These are phyloP conservation scores for Bradysia coprophila DNA, from an alignment of 1,140 invertebrate genomes.

Conservation along the genomic window DNA sequence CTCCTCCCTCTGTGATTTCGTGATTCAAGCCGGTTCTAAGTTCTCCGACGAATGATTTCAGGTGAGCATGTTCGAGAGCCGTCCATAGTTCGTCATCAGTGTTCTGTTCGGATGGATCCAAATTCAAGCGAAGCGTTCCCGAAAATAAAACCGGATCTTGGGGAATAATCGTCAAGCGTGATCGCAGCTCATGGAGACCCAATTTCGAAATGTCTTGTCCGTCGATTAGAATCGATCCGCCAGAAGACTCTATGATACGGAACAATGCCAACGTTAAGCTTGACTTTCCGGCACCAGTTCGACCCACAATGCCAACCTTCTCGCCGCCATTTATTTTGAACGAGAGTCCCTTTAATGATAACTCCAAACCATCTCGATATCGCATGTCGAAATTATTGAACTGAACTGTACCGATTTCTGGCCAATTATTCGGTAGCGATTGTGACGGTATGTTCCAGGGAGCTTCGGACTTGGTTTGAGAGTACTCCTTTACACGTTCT, in stretches of 20 bases:
- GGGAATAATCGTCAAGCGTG: conserved; percentile 49
- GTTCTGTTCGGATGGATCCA: conserved; percentile 67
- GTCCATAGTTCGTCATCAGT: conserved; percentile 65
- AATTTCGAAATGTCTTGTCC: conserved; percentile 68
- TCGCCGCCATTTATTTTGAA: conserved; percentile 42
- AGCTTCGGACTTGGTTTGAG: conserved; percentile 62
- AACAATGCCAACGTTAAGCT: neutral
- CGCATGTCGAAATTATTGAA: conserved; percentile 34
- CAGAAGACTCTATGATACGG: conserved; percentile 62
- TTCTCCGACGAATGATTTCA: conserved; percentile 57
- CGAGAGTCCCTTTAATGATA: conserved; percentile 38
- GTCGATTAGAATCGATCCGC: conserved; percentile 81
- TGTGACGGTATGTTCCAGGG: conserved; percentile 43
- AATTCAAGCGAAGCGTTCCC: conserved; percentile 45
- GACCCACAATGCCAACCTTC: conserved; percentile 53
- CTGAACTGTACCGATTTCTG: conserved; percentile 35
- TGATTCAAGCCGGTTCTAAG: conserved; percentile 53
- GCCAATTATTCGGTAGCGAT: conserved; percentile 30
- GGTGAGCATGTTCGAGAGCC: conserved; percentile 53
- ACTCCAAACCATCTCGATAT: conserved; percentile 24
- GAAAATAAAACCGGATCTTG: conserved; percentile 79
- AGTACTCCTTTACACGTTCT: conserved; percentile 92
- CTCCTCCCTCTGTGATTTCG: conserved; percentile 70
- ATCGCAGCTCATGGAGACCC: conserved; percentile 75
- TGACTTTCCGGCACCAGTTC: conserved; percentile 50